A percentile compares a stretch with the other conserved stretches of the same genome.
Conservation (phyloP, 2,113 vertebrate species). For the Anser cygnoides region DNA sequence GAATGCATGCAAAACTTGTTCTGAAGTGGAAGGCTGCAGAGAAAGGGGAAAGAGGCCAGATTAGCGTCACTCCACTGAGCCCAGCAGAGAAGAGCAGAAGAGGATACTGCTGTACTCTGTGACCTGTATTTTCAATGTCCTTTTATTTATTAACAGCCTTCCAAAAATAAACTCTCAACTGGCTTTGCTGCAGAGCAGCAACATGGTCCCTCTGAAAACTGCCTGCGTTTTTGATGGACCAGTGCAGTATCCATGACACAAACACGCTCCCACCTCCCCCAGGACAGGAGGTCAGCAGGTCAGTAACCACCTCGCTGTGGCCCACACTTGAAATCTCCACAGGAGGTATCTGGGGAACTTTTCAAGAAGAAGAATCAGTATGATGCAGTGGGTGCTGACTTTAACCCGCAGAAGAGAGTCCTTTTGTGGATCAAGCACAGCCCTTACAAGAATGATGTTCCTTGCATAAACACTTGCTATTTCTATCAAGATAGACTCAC, state of each 20-base stretch:
- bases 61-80: slow-evolving; percentile 44
- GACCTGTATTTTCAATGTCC: slow-evolving; percentile 46
- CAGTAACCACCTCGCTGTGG: background rate
- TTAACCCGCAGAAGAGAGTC: background rate
- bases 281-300: background rate
- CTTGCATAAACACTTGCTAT: background rate
- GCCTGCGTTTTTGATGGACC: background rate
- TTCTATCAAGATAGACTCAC: background rate
- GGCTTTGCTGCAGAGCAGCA: slow-evolving; percentile 18
- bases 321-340: background rate
- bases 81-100: background rate
- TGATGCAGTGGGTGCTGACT: background rate
- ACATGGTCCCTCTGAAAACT: slow-evolving; percentile 10
- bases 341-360: background rate
- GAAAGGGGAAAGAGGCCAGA: background rate
- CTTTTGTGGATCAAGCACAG: background rate
- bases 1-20: background rate
- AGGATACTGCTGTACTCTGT: slow-evolving; percentile 10
- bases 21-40: slow-evolving; percentile 1
- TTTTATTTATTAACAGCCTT: slow-evolving; percentile 68
- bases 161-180: slow-evolving; percentile 50
- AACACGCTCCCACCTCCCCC: background rate
- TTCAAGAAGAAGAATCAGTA: background rate
- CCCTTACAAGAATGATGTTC: background rate
- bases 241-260: background rate